phyloP scores from a whole-genome alignment of 2,113 vertebrate species.

The Myanophis thanlyinensis region DNA sequence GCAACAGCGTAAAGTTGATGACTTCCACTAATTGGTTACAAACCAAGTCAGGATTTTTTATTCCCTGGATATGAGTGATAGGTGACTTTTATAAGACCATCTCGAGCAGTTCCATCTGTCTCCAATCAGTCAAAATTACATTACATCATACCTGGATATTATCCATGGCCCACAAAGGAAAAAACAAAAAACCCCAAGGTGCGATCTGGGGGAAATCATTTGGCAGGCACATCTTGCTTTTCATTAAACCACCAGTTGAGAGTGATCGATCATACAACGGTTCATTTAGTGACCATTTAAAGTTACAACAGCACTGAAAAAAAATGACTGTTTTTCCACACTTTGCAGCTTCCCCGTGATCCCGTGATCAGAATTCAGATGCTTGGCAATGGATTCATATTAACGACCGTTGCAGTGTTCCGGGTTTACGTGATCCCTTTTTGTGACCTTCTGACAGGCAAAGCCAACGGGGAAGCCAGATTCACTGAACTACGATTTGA shows the following conservation, averaged over 20 bases:
- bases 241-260: neutral
- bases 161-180: neutral
- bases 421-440: too few relatives aligned
- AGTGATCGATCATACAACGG: neutral
- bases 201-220: neutral
- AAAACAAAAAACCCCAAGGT: neutral
- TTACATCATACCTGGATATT: neutral
- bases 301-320: too few relatives aligned
- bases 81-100: constrained; percentile 15
- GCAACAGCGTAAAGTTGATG: neutral
- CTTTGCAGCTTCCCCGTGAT: too few relatives aligned
- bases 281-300: too few relatives aligned
- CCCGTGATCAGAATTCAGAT: too few relatives aligned
- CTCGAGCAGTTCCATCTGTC: neutral
- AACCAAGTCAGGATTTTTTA: neutral
- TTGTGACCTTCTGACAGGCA: too few relatives aligned
- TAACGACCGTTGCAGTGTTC: too few relatives aligned
- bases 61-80: constrained; percentile 1
- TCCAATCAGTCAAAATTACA: neutral
- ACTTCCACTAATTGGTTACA: neutral
- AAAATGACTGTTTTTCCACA: too few relatives aligned
- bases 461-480: too few relatives aligned
- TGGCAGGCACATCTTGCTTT: neutral
- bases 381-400: too few relatives aligned
- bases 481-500: too few relatives aligned